A percentile compares a stretch with the other conserved stretches of the same genome.
These are phyloP conservation scores for Lontra canadensis DNA, from an alignment of 2,113 vertebrate species.

Conservation along the genomic window DNA sequence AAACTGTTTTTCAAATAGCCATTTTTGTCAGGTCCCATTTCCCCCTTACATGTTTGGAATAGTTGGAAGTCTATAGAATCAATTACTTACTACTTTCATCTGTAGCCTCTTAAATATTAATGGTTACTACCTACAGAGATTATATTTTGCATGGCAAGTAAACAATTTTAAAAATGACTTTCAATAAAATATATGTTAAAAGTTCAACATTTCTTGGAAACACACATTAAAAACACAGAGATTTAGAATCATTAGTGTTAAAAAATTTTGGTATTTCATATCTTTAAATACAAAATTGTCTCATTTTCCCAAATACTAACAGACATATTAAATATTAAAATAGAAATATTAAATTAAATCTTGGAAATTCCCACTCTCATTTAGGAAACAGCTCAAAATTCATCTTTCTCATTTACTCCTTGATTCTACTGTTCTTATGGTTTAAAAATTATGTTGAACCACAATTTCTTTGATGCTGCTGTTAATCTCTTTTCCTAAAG, in stretches of 20 bases:
- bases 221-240: not conserved
- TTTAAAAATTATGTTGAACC: not conserved
- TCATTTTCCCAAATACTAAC: not conserved
- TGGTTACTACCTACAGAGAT: not conserved
- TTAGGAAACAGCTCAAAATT: not conserved
- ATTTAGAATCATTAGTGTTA: not conserved
- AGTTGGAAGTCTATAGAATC: not conserved
- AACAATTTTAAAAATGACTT: not conserved
- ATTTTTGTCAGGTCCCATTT: not conserved
- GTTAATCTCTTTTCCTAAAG: conserved; percentile 40
- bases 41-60: not conserved
- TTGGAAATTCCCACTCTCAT: not conserved
- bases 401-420: not conserved
- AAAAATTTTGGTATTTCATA: not conserved
- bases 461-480: not conserved
- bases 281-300: not conserved
- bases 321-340: not conserved
- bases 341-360: not conserved
- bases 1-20: not conserved
- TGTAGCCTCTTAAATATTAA: not conserved
- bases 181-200: not conserved
- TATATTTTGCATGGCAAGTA: not conserved
- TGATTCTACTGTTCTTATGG: not conserved
- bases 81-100: not conserved
- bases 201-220: not conserved